Base-by-base conservation (phyloP, 2,113 vertebrate genomes). In the Puffinus mauretanicus region DNA sequence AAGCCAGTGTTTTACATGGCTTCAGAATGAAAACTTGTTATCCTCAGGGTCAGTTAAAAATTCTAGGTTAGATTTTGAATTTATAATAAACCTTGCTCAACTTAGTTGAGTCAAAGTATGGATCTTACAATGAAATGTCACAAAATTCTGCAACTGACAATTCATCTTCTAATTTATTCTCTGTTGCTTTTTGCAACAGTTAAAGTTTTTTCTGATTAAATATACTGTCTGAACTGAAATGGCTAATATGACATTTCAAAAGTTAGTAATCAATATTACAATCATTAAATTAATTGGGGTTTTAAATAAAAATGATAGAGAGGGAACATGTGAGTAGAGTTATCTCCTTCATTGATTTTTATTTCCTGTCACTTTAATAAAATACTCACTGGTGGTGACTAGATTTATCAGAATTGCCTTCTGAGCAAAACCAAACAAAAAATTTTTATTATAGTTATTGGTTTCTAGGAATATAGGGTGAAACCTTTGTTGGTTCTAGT, bases 261-360 rank as follows among this genome's bases (percentile, higher is more conserved):
- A 86, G 47, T 87, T 78, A 91, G 40, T 34, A 78, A 94, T 97
- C 91, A 78, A 89, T 94, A 95, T 77, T 34, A n/a, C n/a, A 90
- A 94, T 93, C 30, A 93, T 95, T 92, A 89, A 87, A 90, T 92
- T 96, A 96, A 93, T 79, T 91, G 57, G 6, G 3, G 17, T 82
- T 88, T 88, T 92, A 96, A 96, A 90, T 86, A 93, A 95, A 95
- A 89, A 52, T 69, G 60, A 72, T 73, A 92, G 61, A 60, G 21
- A 73, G 44, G 58, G 52, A 36, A 86, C 58, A 19, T 78, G 44
- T 60, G 58, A 95, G 61, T 42, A 79, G 47, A 91, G 47, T 81
- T 92, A 77, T 88, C 42, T 73, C 54, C 70, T 95, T 95, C 57
- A 93, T 49, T 82, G 86, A 95, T 92, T 95, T 95, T 86, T 95